Percentiles rank a stretch among this genome's conserved stretches.
phyloP scores from a whole-genome alignment of 2,797 vertebrate species.

The Myotis myotis region DNA sequence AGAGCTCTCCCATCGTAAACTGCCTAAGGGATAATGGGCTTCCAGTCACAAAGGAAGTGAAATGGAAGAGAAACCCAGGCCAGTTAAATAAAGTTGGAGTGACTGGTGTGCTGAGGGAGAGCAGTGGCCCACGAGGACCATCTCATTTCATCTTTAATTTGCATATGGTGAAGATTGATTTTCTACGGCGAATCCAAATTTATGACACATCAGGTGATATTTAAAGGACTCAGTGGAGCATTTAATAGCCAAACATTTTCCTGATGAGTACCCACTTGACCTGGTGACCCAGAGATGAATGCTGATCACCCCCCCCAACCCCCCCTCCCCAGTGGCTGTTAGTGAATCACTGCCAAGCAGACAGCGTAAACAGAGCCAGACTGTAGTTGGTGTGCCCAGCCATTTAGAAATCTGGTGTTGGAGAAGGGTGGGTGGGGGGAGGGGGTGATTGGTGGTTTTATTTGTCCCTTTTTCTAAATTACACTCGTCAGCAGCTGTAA shows the following conservation, averaged over 20 bases:
- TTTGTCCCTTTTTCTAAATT: background rate
- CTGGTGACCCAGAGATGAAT: conserved; percentile 69
- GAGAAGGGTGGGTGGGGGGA: background rate
- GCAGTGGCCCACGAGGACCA: background rate
- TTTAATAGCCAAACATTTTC: conserved; percentile 84
- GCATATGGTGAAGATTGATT: conserved; percentile 74
- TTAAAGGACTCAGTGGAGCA: conserved; percentile 82
- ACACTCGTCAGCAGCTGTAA: background rate
- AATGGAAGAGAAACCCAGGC: background rate
- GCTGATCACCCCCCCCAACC: background rate
- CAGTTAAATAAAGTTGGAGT: background rate
- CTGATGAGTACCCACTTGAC: conserved; percentile 82
- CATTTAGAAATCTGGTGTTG: background rate
- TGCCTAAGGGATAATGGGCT: background rate
- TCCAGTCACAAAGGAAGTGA: background rate
- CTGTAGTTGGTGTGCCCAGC: background rate
- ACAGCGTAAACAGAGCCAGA: background rate
- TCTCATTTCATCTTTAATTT: conserved; percentile 75
- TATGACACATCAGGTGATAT: conserved; percentile 81
- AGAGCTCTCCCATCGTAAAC: background rate
- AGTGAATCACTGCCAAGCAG: background rate
- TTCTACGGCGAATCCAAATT: conserved; percentile 79
- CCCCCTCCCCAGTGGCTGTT: background rate
- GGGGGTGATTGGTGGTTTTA: background rate
- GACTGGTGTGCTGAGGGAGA: background rate